Evolutionary conservation across 2,113 vertebrate genomes (phyloP).

Genomic region (Syngnathus scovelli): DNA sequence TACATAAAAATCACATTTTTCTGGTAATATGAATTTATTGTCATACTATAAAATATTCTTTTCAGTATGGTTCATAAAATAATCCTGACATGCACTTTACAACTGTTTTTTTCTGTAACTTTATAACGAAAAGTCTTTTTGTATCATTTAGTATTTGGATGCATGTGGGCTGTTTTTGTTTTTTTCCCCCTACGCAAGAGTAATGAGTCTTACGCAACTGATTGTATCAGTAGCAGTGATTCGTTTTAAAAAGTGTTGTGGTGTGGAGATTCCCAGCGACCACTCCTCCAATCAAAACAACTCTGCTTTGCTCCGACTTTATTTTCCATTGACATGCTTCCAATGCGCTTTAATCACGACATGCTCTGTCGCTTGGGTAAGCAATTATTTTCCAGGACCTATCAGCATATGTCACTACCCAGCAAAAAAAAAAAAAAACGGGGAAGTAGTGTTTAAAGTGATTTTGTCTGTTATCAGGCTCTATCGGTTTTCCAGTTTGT

Average conservation of each 20-base stretch:
- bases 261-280: background rate
- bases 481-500: constrained; percentile 4
- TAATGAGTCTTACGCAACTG: constrained; percentile 22
- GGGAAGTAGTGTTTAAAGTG: background rate
- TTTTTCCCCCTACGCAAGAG: constrained; percentile 10
- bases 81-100: background rate
- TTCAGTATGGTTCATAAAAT: background rate
- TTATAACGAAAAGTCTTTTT: background rate
- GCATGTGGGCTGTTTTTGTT: constrained; percentile 11
- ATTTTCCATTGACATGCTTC: constrained; percentile 21
- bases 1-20: too few species aligned
- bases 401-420: background rate
- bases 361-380: background rate
- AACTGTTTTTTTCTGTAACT: background rate
- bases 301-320: constrained; percentile 12
- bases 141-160: constrained; percentile 2
- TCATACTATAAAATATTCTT: background rate
- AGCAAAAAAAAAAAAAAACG: background rate
- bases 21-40: background rate
- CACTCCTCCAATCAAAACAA: constrained; percentile 30
- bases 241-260: constrained; percentile 12
- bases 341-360: constrained; percentile 4
- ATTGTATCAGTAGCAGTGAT: constrained; percentile 36
- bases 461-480: background rate
- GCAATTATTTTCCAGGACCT: constrained; percentile 1